phyloP scores from a whole-genome alignment of 2,113 vertebrate species.

The Mellivora capensis region DNA sequence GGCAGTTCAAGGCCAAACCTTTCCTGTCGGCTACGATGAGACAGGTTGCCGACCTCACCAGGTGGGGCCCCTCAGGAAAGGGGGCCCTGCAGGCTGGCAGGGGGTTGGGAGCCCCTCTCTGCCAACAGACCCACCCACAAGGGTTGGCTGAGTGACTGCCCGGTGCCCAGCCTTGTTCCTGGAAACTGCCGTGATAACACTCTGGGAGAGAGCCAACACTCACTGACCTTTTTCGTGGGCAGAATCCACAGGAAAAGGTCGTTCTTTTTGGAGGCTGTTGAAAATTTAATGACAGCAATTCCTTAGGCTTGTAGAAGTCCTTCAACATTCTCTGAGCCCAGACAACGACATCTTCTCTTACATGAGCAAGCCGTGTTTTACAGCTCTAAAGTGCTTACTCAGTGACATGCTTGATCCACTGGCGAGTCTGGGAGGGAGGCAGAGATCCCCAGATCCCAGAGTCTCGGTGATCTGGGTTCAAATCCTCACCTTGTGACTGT shows the following conservation, averaged over 20 bases:
- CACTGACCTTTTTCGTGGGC: neutral
- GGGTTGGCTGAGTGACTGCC: neutral
- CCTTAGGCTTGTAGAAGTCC: neutral
- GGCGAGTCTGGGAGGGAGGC: neutral
- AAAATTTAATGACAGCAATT: constrained; percentile 28
- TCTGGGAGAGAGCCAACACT: neutral
- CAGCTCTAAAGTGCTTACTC: neutral
- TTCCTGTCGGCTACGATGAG: neutral
- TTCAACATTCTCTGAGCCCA: neutral
- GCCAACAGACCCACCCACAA: neutral
- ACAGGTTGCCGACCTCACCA: neutral
- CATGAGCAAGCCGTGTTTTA: neutral
- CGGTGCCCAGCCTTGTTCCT: neutral
- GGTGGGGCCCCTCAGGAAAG: neutral
- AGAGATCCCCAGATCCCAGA: neutral
- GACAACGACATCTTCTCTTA: neutral
- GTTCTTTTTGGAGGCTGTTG: neutral
- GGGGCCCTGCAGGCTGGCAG: neutral
- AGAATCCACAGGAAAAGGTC: neutral
- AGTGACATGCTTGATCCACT: neutral
- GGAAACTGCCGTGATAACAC: constrained; percentile 37
- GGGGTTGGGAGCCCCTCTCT: neutral
- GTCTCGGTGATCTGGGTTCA: neutral
- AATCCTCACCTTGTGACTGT: neutral
- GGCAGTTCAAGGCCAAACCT: neutral